Evolutionary conservation across 2,888 invertebrate species (phyloP).

Genomic region (Diarsia brunnea): DNA sequence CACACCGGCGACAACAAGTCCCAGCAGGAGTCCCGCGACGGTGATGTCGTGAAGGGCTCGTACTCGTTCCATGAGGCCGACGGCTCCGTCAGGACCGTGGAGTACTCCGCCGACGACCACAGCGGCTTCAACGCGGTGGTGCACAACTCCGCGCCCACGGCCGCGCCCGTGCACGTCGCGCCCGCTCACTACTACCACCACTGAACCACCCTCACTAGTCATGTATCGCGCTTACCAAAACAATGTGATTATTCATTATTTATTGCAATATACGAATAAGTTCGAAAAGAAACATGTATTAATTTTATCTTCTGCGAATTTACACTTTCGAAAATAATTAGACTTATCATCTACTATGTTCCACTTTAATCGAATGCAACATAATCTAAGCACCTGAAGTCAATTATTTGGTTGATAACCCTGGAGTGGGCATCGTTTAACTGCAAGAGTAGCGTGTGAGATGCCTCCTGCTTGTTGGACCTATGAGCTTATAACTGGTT

Average conservation of each 20-base stretch:
- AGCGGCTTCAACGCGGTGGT: constrained; percentile 87
- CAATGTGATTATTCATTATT: constrained; percentile 60
- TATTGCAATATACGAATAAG: constrained; percentile 60
- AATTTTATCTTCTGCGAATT: neutral
- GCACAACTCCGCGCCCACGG: constrained; percentile 77
- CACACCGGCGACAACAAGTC: constrained; percentile 91
- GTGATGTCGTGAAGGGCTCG: constrained; percentile 90
- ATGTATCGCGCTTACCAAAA: constrained; percentile 48
- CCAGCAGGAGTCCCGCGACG: constrained; percentile 89
- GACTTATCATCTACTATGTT: neutral
- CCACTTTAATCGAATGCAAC: neutral
- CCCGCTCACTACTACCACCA: constrained; percentile 75
- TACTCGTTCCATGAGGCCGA: constrained; percentile 90
- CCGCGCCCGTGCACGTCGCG: constrained; percentile 62
- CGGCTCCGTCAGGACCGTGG: constrained; percentile 90
- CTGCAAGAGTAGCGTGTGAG: neutral
- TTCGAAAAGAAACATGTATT: constrained; percentile 11
- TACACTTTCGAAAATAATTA: neutral
- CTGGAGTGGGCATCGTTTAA: neutral
- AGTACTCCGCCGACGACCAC: constrained; percentile 90
- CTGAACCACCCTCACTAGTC: constrained; percentile 53
- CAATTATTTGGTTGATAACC: neutral
- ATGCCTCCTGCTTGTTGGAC: neutral
- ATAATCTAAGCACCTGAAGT: neutral
- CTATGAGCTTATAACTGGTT: neutral